phyloP scores from a whole-genome alignment of 1,140 invertebrate genomes.

The Dendroctonus valens region DNA sequence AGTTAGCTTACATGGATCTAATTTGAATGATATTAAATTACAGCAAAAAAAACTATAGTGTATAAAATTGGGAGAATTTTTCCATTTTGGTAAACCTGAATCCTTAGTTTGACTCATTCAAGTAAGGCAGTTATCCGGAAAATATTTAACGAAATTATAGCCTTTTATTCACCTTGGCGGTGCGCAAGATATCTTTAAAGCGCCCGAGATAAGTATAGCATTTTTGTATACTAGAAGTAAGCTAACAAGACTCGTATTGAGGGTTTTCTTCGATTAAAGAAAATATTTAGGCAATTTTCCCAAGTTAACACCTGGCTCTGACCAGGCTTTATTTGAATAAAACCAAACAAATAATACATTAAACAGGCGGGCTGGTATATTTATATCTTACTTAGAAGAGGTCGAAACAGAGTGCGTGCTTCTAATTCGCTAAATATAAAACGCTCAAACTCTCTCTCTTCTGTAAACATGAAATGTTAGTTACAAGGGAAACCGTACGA shows the following conservation, averaged over 20 bases:
- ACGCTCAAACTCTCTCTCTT: slow-evolving; percentile 33
- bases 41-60: too few species aligned
- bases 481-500: slow-evolving; percentile 37
- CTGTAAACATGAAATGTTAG: slow-evolving; percentile 34
- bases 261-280: slow-evolving; percentile 26
- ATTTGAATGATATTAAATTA: too few species aligned
- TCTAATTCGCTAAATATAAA: slow-evolving; percentile 45
- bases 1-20: too few species aligned
- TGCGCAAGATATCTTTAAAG: too few species aligned
- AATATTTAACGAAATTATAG: too few species aligned
- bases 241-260: slow-evolving; percentile 28
- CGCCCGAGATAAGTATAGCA: too few species aligned
- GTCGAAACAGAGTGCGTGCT: slow-evolving; percentile 37
- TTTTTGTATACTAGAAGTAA: slow-evolving; percentile 13
- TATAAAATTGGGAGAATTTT: too few species aligned
- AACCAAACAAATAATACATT: slow-evolving; percentile 43
- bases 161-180: too few species aligned
- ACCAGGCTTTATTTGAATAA: slow-evolving; percentile 38
- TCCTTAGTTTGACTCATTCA: too few species aligned
- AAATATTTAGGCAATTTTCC: slow-evolving; percentile 33
- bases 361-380: slow-evolving; percentile 39
- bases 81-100: too few species aligned
- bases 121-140: too few species aligned
- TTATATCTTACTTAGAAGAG: slow-evolving; percentile 45
- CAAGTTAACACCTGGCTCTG: slow-evolving; percentile 32